These are phyloP conservation scores for Bufo bufo DNA, from an alignment of 2,113 vertebrate species.

Conservation along the genomic window DNA sequence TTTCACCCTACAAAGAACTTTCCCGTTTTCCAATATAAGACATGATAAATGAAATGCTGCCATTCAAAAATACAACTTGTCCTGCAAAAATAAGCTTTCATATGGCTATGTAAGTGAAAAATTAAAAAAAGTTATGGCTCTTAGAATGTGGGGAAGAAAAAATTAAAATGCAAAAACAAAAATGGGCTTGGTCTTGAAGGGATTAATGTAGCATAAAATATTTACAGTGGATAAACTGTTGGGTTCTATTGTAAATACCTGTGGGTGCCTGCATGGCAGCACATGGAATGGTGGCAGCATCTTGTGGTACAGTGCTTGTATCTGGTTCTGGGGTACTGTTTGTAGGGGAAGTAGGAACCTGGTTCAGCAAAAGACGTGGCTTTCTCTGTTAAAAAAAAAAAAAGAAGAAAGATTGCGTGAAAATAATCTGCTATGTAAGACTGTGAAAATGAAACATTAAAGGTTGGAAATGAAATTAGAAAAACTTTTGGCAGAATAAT, in stretches of 20 bases:
- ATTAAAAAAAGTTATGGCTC: too few relatives aligned
- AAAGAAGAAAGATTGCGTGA: not conserved
- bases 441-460: not conserved
- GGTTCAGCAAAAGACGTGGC: slow-evolving; percentile 87
- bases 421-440: not conserved
- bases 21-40: too few relatives aligned
- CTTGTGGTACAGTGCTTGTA: slow-evolving; percentile 95
- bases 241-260: slow-evolving; percentile 72
- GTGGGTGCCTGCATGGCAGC: slow-evolving; percentile 96
- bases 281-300: slow-evolving; percentile 95
- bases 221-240: not conserved
- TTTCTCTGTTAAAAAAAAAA: slow-evolving; percentile 83
- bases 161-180: too few relatives aligned
- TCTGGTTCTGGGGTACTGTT: slow-evolving; percentile 97
- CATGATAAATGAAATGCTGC: too few relatives aligned
- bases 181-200: too few relatives aligned
- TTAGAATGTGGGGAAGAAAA: too few relatives aligned
- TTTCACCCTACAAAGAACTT: too few relatives aligned
- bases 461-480: not conserved
- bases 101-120: too few relatives aligned
- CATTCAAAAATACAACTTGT: too few relatives aligned
- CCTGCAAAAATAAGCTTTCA: too few relatives aligned
- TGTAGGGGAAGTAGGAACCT: slow-evolving; percentile 92
- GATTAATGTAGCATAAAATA: not conserved
- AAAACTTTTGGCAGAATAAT: not conserved